phyloP scores from a whole-genome alignment of 2,797 vertebrate species.

The Anabas testudineus region DNA sequence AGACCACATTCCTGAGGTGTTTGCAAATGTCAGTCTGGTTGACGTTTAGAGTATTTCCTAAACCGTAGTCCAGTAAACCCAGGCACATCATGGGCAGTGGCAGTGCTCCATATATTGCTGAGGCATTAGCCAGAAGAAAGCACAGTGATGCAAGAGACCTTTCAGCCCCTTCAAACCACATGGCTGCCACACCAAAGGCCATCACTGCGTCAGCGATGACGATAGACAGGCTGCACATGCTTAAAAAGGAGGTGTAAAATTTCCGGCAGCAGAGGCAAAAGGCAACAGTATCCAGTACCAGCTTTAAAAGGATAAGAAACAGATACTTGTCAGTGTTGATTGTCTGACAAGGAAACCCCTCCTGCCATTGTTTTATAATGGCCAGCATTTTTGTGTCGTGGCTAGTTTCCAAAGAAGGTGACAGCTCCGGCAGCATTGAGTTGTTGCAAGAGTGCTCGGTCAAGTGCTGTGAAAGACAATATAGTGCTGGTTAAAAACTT shows the following conservation, averaged over 20 bases:
- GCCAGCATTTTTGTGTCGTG: conserved; percentile 64
- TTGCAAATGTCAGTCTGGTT: conserved; percentile 7
- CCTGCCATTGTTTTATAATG: conserved; percentile 55
- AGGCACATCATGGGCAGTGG: conserved; percentile 73
- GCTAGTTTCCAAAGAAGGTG: not conserved
- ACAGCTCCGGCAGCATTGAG: not conserved
- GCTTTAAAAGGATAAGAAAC: conserved; percentile 73
- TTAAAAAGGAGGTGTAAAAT: conserved; percentile 55
- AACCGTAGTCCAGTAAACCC: conserved; percentile 70
- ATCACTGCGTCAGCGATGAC: conserved; percentile 71
- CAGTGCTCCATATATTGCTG: conserved; percentile 64
- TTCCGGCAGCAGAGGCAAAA: conserved; percentile 57
- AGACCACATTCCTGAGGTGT: conserved; percentile 31
- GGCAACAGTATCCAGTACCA: conserved; percentile 56
- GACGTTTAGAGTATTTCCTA: conserved; percentile 1
- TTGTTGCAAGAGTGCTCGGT: not conserved
- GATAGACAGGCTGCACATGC: conserved; percentile 72
- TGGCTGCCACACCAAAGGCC: not conserved
- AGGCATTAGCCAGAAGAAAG: conserved; percentile 68
- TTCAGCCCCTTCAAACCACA: conserved; percentile 53
- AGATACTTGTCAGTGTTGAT: conserved; percentile 65
- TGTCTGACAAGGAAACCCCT: not conserved
- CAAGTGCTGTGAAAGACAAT: conserved; percentile 39
- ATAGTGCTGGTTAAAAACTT: not conserved
- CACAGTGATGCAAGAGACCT: conserved; percentile 49